phyloP scores from a whole-genome alignment of 2,888 invertebrate genomes.

The Morpho achilles region DNA sequence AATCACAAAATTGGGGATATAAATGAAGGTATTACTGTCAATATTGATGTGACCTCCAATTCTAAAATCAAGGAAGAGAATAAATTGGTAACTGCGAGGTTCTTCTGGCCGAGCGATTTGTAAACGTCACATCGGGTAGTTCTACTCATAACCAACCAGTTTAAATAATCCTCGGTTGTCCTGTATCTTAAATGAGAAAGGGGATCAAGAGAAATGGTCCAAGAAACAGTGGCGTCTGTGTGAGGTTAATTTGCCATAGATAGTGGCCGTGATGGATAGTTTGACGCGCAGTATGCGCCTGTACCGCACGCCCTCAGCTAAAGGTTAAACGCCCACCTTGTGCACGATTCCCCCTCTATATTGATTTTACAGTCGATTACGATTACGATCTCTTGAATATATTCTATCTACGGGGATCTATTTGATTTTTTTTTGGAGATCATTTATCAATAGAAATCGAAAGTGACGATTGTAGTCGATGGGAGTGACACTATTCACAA shows the following conservation, averaged over 20 bases:
- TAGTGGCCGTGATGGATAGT: conserved; percentile 66
- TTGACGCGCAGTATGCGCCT: conserved; percentile 61
- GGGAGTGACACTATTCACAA: no score
- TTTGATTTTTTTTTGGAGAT: no score
- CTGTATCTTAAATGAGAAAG: conserved; percentile 15
- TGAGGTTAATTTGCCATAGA: conserved; percentile 67
- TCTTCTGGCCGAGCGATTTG: conserved; percentile 56
- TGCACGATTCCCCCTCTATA: conserved; percentile 66
- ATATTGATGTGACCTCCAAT: conserved; percentile 47
- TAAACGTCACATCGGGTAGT: conserved; percentile 59
- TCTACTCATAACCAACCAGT: conserved; percentile 34
- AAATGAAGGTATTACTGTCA: not conserved
- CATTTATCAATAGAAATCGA: no score
- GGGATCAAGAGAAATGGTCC: conserved; percentile 36
- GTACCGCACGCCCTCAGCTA: conserved; percentile 58
- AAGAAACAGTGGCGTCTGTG: conserved; percentile 54
- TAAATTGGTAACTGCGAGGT: conserved; percentile 67
- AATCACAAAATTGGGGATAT: not conserved
- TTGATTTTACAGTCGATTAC: conserved; percentile 70
- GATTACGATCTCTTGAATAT: conserved; percentile 51
- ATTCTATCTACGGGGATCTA: conserved; percentile 22
- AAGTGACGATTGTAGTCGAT: no score
- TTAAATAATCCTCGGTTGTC: conserved; percentile 30
- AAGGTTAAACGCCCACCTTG: conserved; percentile 75
- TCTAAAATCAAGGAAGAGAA: conserved; percentile 55